phyloP scores from a whole-genome alignment of 1,140 invertebrate genomes.

The Fragariocoptes setiger region DNA sequence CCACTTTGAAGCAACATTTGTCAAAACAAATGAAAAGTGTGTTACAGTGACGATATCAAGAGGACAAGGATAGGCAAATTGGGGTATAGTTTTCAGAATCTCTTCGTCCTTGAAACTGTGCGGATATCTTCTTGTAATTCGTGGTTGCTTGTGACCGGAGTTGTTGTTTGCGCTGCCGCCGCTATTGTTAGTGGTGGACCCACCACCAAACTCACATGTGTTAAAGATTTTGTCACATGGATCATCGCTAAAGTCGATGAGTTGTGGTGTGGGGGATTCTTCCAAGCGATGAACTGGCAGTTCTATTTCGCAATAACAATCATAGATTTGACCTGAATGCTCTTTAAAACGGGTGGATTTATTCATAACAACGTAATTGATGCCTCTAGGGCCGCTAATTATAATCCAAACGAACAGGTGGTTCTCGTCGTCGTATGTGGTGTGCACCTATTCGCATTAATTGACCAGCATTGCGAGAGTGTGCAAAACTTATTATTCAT shows the following conservation, averaged over 20 bases:
- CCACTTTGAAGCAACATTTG: slow-evolving; percentile 69
- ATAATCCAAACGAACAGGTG: too few species aligned
- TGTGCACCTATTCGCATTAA: too few species aligned
- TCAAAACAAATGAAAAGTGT: slow-evolving; percentile 71
- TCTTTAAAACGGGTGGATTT: not conserved
- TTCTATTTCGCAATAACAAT: not conserved
- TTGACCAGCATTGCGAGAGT: too few species aligned
- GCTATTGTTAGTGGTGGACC: too few species aligned
- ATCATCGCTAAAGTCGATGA: too few species aligned
- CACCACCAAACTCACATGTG: too few species aligned
- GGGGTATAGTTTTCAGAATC: slow-evolving; percentile 39
- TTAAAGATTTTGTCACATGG: too few species aligned
- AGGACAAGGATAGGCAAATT: slow-evolving; percentile 52
- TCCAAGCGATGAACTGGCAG: too few species aligned
- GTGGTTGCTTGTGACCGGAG: slow-evolving; percentile 18
- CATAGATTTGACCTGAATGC: not conserved
- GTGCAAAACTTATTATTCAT: too few species aligned
- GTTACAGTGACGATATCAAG: slow-evolving; percentile 35
- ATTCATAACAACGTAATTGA: not conserved
- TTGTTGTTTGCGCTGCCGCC: not conserved
- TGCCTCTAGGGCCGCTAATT: too few species aligned
- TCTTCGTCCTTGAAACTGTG: slow-evolving; percentile 33
- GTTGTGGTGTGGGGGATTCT: too few species aligned
- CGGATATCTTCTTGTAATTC: slow-evolving; percentile 42
- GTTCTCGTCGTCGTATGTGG: too few species aligned